Percentiles rank a stretch among this genome's conserved stretches.
phyloP scores from a whole-genome alignment of 1,140 invertebrate genomes.

The Procambarus clarkii region DNA sequence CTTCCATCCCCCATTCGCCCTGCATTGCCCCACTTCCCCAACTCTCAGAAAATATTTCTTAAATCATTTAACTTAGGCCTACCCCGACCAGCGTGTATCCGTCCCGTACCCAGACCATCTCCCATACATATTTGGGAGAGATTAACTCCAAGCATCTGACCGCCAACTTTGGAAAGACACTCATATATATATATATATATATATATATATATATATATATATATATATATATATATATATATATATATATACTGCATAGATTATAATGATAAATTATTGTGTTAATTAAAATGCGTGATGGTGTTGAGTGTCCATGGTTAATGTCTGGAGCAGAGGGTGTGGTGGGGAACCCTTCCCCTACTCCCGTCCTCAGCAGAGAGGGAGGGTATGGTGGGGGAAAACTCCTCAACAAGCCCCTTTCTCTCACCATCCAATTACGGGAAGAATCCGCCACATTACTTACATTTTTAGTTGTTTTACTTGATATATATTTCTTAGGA shows the following conservation, averaged over 20 bases:
- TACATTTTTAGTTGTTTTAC: neutral
- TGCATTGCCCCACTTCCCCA: too few relatives aligned
- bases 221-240: constrained; percentile 28
- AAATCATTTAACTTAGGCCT: too few relatives aligned
- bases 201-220: constrained; percentile 23
- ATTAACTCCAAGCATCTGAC: too few relatives aligned
- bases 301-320: neutral
- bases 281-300: neutral
- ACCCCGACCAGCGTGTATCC: too few relatives aligned
- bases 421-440: neutral
- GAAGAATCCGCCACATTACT: neutral
- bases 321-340: neutral
- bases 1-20: too few relatives aligned
- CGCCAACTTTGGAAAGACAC: neutral
- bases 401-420: neutral
- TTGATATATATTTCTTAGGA: neutral
- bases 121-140: too few relatives aligned
- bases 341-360: too few relatives aligned
- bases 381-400: too few relatives aligned
- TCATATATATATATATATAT: constrained; percentile 25
- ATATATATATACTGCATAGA: neutral
- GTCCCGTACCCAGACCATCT: too few relatives aligned
- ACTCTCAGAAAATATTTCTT: too few relatives aligned
- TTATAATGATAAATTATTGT: neutral
- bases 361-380: too few relatives aligned